These are phyloP conservation scores for Procambarus clarkii DNA, from an alignment of 1,140 invertebrate genomes.

Conservation along the genomic window DNA sequence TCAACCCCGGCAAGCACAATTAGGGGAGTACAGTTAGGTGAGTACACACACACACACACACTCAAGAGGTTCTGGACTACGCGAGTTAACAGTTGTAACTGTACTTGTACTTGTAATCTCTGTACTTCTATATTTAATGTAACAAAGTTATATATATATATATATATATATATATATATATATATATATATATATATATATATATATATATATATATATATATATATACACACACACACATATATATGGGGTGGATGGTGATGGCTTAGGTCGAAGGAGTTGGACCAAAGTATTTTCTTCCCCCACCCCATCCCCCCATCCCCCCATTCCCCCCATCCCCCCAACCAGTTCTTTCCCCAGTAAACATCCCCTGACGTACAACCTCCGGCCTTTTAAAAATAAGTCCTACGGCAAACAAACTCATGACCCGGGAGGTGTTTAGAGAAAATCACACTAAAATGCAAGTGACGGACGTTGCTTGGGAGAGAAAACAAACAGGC, in stretches of 20 bases:
- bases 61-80: too few relatives aligned
- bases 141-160: not conserved
- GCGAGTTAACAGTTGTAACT: too few relatives aligned
- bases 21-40: too few relatives aligned
- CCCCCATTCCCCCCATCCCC: too few relatives aligned
- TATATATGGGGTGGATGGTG: not conserved
- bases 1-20: too few relatives aligned
- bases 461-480: not conserved
- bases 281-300: too few relatives aligned
- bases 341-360: not conserved
- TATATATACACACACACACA: not conserved
- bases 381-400: slow-evolving; percentile 8
- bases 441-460: slow-evolving; percentile 30
- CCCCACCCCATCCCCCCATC: too few relatives aligned
- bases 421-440: not conserved
- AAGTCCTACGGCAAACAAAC: slow-evolving; percentile 13
- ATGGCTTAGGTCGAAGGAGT: too few relatives aligned
- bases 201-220: not conserved
- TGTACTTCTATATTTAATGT: too few relatives aligned
- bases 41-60: too few relatives aligned
- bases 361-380: not conserved
- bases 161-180: slow-evolving; percentile 2
- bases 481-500: slow-evolving; percentile 12
- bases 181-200: slow-evolving; percentile 6
- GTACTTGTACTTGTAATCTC: too few relatives aligned